phyloP scores from a whole-genome alignment of 2,797 vertebrate genomes.

The Lutjanus campechanus region DNA sequence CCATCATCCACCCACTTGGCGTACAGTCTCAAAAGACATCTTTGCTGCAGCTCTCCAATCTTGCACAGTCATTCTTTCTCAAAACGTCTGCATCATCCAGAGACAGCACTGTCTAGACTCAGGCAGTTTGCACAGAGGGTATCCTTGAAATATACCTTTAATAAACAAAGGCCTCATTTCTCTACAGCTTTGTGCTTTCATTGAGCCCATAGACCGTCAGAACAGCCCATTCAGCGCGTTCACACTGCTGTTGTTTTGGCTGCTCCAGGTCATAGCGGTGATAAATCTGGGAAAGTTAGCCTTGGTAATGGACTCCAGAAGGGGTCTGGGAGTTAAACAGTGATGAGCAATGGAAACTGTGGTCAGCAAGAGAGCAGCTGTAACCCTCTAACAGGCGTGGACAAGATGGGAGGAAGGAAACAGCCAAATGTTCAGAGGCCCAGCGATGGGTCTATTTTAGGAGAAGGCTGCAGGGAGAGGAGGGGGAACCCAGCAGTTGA shows the following conservation, averaged over 20 bases:
- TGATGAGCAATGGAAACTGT: slow-evolving; percentile 86
- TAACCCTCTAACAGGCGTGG: slow-evolving; percentile 79
- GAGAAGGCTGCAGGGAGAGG: slow-evolving; percentile 61
- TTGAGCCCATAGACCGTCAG: slow-evolving; percentile 35
- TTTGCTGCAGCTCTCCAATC: slow-evolving; percentile 33
- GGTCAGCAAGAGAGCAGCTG: slow-evolving; percentile 81
- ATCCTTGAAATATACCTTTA: slow-evolving; percentile 55
- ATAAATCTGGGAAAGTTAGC: slow-evolving; percentile 82
- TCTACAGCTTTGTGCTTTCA: slow-evolving; percentile 38
- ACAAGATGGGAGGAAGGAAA: slow-evolving; percentile 81
- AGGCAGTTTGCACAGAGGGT: slow-evolving; percentile 15
- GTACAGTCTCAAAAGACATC: slow-evolving; percentile 49
- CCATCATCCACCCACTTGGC: slow-evolving; percentile 51
- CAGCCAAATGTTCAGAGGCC: slow-evolving; percentile 78
- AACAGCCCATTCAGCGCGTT: slow-evolving; percentile 55
- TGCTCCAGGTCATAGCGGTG: slow-evolving; percentile 76
- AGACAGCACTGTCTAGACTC: slow-evolving; percentile 41
- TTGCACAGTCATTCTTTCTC: slow-evolving; percentile 38
- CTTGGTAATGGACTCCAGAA: slow-evolving; percentile 84
- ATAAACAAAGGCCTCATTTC: slow-evolving; percentile 59
- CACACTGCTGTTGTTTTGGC: slow-evolving; percentile 74
- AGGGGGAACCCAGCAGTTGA: slow-evolving; percentile 54
- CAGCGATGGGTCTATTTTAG: slow-evolving; percentile 82
- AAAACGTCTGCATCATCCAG: slow-evolving; percentile 19
- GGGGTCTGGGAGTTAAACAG: slow-evolving; percentile 79